phyloP scores from a whole-genome alignment of 2,113 vertebrate species.

The Gambusia holbrooki region DNA sequence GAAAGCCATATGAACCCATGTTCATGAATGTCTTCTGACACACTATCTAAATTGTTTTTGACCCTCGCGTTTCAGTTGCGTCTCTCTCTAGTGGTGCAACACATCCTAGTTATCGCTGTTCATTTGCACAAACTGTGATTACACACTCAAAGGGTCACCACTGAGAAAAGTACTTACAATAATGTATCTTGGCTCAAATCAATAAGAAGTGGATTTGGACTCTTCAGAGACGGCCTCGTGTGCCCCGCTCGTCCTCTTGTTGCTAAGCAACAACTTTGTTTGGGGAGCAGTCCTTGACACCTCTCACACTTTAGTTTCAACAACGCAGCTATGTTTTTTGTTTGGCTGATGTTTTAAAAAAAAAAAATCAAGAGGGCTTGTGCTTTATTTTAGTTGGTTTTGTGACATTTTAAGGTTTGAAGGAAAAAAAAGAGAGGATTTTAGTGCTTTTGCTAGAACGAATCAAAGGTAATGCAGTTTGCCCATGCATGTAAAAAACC shows the following conservation, averaged over 20 bases:
- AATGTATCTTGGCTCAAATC: slow-evolving; percentile 42
- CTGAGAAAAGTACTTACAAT: slow-evolving; percentile 43
- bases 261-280: slow-evolving; percentile 39
- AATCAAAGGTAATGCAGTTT: no score
- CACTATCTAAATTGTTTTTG: not conserved
- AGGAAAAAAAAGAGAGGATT: no score
- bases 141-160: slow-evolving; percentile 50
- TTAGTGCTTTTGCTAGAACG: no score
- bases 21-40: no score
- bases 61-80: no score
- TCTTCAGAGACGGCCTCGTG: slow-evolving; percentile 28
- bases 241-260: slow-evolving; percentile 21
- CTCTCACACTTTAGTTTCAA: slow-evolving; percentile 12
- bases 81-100: no score
- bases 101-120: no score
- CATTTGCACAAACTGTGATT: slow-evolving; percentile 44
- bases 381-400: slow-evolving; percentile 18
- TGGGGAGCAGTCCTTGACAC: slow-evolving; percentile 8
- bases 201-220: slow-evolving; percentile 38
- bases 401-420: not conserved
- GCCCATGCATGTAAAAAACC: no score
- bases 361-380: not conserved
- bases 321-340: not conserved
- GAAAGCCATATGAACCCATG: no score
- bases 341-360: slow-evolving; percentile 9